Conservation (phyloP, 2,113 vertebrate genomes). For the Felis catus region F.catus_Fca126_mat1.0 CM031413.1:76225501-76226000, state of each 20-base stretch:
- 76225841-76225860: not conserved
- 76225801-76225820: not conserved
- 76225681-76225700: not conserved
- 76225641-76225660: not conserved
- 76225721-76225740: not conserved
- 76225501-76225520: not conserved
- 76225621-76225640: not conserved
- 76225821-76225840: not conserved
- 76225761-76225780: not conserved
- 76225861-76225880: not conserved
- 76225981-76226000: not conserved
- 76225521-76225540: not conserved
- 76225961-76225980: not conserved
- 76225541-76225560: not conserved
- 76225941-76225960: not conserved
- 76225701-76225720: not conserved
- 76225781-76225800: not conserved
- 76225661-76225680: not conserved
- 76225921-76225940: not conserved
- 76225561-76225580: not conserved
- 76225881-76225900: not conserved
- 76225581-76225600: not conserved
- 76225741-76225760: not conserved
- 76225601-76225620: not conserved
- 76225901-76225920: not conserved